A percentile compares a stretch with the other conserved stretches of the same genome.
Conservation (phyloP, 2,113 vertebrate species). For the Chinchilla lanigera region DNA sequence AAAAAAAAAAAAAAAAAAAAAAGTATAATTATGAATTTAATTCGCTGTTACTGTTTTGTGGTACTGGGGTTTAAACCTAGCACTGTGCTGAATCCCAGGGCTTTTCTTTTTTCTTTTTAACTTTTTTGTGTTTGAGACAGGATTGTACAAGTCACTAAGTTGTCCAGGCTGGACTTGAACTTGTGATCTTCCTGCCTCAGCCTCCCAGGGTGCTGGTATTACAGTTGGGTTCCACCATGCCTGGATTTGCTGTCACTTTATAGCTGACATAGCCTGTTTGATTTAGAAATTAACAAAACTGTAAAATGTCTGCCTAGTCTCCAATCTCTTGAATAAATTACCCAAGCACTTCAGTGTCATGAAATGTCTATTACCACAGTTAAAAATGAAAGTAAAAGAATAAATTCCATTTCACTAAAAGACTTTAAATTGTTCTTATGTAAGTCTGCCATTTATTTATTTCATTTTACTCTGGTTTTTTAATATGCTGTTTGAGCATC, state of each 20-base stretch:
- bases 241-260: neutral
- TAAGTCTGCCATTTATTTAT: neutral
- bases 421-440: constrained; percentile 35
- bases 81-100: neutral
- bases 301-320: neutral
- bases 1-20: no score
- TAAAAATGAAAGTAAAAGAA: neutral
- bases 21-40: constrained; percentile 12
- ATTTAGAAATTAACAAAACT: neutral
- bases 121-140: neutral
- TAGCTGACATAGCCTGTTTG: neutral
- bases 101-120: neutral
- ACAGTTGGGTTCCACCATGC: neutral
- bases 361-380: neutral
- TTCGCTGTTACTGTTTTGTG: neutral
- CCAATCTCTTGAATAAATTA: neutral
- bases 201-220: neutral
- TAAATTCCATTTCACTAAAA: neutral
- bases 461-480: neutral
- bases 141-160: neutral
- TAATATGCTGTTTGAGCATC: constrained; percentile 32
- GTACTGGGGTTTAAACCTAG: neutral
- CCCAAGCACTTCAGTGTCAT: neutral
- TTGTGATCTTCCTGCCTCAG: neutral
- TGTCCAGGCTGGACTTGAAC: neutral